Evolutionary conservation across 2,797 vertebrate genomes (phyloP).

Genomic region (Enteromius treurensis): DNA sequence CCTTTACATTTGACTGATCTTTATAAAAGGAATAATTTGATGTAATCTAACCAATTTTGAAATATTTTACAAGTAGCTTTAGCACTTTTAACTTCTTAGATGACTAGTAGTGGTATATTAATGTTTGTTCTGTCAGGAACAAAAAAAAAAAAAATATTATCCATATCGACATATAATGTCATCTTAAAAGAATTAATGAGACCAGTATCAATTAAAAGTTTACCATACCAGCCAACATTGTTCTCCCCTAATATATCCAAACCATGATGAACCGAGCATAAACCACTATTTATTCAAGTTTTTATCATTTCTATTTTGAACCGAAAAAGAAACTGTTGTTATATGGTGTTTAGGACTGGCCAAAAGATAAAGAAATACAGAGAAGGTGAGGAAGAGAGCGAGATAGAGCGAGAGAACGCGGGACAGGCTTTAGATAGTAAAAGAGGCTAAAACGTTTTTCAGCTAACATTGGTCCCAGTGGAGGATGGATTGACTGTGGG

Average conservation of each 20-base stretch:
- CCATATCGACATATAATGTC: not conserved
- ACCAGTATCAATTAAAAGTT: not conserved
- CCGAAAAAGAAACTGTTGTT: not conserved
- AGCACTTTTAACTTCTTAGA: not conserved
- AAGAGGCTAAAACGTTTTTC: constrained; percentile 79
- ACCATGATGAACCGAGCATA: not conserved
- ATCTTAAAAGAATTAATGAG: not conserved
- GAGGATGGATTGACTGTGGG: constrained; percentile 69
- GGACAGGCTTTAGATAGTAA: constrained; percentile 64
- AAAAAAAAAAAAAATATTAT: not conserved
- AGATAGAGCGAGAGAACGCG: constrained; percentile 39
- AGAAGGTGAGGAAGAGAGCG: constrained; percentile 33
- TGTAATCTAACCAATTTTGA: not conserved
- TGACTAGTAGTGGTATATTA: not conserved
- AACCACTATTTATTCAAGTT: not conserved
- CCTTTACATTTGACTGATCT: not conserved
- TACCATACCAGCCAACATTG: not conserved
- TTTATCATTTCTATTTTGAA: constrained; percentile 1
- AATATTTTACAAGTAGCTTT: not conserved
- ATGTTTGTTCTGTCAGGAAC: not conserved
- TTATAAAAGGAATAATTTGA: not conserved
- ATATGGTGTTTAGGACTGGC: not conserved
- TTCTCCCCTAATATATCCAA: not conserved
- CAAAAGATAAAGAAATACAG: not conserved
- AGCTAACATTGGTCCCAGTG: constrained; percentile 75